Evolutionary conservation across 2,113 vertebrate genomes (phyloP), one percentile per base, ranked within the genome.

Genomic region (Actenoides hombroni): DNA sequence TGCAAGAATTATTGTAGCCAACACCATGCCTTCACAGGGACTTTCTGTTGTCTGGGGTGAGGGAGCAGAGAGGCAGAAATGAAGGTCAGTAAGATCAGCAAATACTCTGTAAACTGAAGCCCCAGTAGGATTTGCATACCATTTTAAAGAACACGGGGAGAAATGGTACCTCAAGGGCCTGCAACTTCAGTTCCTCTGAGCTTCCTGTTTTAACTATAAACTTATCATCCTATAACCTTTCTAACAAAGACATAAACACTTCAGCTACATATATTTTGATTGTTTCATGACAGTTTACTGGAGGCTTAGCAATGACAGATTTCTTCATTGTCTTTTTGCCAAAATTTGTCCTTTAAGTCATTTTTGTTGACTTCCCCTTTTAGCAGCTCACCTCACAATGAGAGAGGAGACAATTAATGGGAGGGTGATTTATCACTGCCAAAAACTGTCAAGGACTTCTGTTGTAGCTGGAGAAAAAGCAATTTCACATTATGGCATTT

Each of bases 371-470:
- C 98, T 98, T 98, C 98, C 98, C 98, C 99, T 99, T 99, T 99
- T 99, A 99, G 99, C 98, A 98, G 98, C 99, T 99, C 99, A 99
- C 99, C 99, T 99, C 99, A 99, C 98, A 98, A 98, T 98, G 98
- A 99, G 98, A 98, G 98, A 99, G 99, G 99, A 99, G 99, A 99
- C 99, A 99, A 99, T 99, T 99, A 99, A 99, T 99, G 99, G 98
- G 99, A 99, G 99, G 99, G 99, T 99, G 99, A 99, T 99, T 99
- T 99, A 99, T 99, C 99, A 99, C 99, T 99, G 99, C 99, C 99
- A 99, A 98, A 99, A 99, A 99, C 99, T 99, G 99, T 99, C 99
- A 99, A 99, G 99, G 99, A 99, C 99, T 99, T 99, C 99, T 99
- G 98, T 98, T 99, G 99, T 99, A 99, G 99, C 99, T 98, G 98